phyloP scores from a whole-genome alignment of 2,888 invertebrate genomes.

The Papilio protenor region DNA sequence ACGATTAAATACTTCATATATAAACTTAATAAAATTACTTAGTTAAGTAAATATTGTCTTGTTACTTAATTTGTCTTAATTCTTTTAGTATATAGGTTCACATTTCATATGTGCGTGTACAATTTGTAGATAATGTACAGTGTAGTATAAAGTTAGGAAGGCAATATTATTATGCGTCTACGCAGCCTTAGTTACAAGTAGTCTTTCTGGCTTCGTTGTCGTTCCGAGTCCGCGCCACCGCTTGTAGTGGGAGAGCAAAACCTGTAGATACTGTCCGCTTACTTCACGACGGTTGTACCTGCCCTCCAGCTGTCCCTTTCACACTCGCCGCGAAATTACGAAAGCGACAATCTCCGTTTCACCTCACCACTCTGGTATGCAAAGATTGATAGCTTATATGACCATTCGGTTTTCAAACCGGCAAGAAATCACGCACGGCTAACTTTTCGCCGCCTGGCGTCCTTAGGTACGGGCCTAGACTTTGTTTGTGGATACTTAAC shows the following conservation, averaged over 20 bases:
- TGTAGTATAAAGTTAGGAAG: slow-evolving; percentile 34
- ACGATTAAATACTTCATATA: neutral
- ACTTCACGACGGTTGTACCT: slow-evolving; percentile 78
- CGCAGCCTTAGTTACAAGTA: slow-evolving; percentile 70
- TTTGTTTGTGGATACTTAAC: slow-evolving; percentile 47
- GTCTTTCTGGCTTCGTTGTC: slow-evolving; percentile 77
- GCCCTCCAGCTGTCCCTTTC: slow-evolving; percentile 75
- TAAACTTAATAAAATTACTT: neutral
- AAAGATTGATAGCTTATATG: slow-evolving; percentile 84
- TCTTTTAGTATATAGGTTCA: too few relatives aligned
- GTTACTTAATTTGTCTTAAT: too few relatives aligned
- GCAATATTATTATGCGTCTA: slow-evolving; percentile 57
- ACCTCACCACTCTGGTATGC: slow-evolving; percentile 82
- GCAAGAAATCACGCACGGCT: slow-evolving; percentile 83
- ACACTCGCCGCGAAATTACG: slow-evolving; percentile 59
- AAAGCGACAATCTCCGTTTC: slow-evolving; percentile 71
- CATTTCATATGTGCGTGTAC: too few relatives aligned
- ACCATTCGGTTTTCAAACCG: slow-evolving; percentile 83
- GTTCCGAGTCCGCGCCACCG: slow-evolving; percentile 76
- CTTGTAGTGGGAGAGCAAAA: slow-evolving; percentile 84
- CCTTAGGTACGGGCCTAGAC: slow-evolving; percentile 77
- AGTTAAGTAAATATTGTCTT: too few relatives aligned
- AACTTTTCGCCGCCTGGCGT: slow-evolving; percentile 83
- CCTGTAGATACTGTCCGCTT: slow-evolving; percentile 82
- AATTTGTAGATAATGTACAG: neutral